A percentile compares a stretch with the other conserved stretches of the same genome.
Evolutionary conservation across 2,797 vertebrate genomes (phyloP).

Genomic region (Erpetoichthys calabaricus): DNA sequence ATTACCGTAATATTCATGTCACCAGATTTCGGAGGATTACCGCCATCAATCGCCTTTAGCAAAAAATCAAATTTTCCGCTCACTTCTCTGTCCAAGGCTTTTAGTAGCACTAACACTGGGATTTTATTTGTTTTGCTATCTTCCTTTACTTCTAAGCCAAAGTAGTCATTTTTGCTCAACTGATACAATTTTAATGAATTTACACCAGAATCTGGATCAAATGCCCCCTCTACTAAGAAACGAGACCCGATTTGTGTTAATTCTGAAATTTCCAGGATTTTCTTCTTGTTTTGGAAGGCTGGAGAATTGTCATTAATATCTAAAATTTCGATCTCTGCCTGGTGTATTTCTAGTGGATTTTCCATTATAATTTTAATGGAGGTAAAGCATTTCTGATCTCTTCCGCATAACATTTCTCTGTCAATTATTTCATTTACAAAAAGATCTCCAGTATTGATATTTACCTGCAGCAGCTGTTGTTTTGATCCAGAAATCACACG

Average conservation of each 20-base stretch:
- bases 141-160: slow-evolving; percentile 13
- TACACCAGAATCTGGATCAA: slow-evolving; percentile 35
- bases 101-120: slow-evolving; percentile 26
- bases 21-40: slow-evolving; percentile 27
- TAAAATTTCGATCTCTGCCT: slow-evolving; percentile 26
- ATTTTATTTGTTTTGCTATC: slow-evolving; percentile 11
- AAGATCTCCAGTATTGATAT: slow-evolving; percentile 26
- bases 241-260: slow-evolving; percentile 20
- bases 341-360: slow-evolving; percentile 35
- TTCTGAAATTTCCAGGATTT: slow-evolving; percentile 27
- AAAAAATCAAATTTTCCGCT: slow-evolving; percentile 19
- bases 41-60: slow-evolving; percentile 34
- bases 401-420: slow-evolving; percentile 36
- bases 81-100: slow-evolving; percentile 31
- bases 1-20: too few relatives aligned
- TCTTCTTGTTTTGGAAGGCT: slow-evolving; percentile 4
- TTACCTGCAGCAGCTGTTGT: slow-evolving; percentile 30
- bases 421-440: slow-evolving; percentile 36
- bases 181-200: slow-evolving; percentile 32
- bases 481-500: slow-evolving; percentile 29
- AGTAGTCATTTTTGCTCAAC: slow-evolving; percentile 27
- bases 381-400: slow-evolving; percentile 30
- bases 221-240: slow-evolving; percentile 28
- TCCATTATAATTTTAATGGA: slow-evolving; percentile 30
- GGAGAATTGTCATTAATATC: slow-evolving; percentile 43